A percentile compares a stretch with the other conserved stretches of the same genome.
Evolutionary conservation across 2,797 vertebrate genomes (phyloP).

Genomic region (Scleropages formosus): DNA sequence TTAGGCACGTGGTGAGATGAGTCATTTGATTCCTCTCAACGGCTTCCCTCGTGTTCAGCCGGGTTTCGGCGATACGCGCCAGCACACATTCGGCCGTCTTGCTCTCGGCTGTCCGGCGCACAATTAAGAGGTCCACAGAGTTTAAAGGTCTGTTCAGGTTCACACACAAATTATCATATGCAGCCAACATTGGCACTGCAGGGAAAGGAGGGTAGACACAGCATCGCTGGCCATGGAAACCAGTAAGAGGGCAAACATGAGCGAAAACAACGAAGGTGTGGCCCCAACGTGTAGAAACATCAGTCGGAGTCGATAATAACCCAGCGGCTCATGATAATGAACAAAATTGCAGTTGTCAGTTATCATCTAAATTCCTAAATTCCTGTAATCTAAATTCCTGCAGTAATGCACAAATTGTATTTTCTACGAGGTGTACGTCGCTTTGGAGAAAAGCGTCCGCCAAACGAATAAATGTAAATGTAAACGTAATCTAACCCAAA

Average conservation of each 20-base stretch:
- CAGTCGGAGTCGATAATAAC: slow-evolving; percentile 1
- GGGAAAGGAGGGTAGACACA: not conserved
- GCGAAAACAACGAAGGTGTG: not conserved
- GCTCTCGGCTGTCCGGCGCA: no score
- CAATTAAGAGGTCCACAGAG: not conserved
- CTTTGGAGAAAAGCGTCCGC: no score
- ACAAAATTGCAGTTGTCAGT: not conserved
- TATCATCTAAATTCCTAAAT: no score
- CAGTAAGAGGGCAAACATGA: not conserved
- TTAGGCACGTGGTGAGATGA: no score
- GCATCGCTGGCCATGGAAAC: not conserved
- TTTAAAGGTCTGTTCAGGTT: not conserved
- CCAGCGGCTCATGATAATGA: not conserved
- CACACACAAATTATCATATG: not conserved
- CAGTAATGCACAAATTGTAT: no score
- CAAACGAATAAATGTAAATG: no score
- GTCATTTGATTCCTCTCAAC: no score
- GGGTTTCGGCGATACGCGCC: not conserved
- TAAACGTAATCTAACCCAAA: slow-evolving; percentile 1
- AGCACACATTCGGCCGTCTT: no score
- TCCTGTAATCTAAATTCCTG: no score
- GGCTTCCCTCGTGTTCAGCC: not conserved
- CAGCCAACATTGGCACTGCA: no score
- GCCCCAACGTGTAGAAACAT: not conserved
- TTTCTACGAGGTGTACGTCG: no score